Evolutionary conservation across 2,888 invertebrate species (phyloP), one percentile per base, ranked within the genome.

Genomic region (Temnothorax rugatulus): DNA sequence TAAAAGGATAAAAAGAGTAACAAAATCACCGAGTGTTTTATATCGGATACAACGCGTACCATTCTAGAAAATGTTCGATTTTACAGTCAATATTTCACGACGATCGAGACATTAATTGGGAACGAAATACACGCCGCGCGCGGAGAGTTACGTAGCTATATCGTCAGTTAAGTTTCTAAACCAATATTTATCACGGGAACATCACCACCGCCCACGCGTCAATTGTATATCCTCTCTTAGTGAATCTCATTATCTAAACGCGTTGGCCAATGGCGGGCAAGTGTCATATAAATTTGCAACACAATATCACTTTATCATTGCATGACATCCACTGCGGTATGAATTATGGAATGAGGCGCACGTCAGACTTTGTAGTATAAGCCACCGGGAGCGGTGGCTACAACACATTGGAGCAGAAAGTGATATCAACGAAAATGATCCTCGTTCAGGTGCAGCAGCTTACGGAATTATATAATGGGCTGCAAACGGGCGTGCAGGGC

Each of bases 261-360:
- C 87, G 83, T 89, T 61, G 87, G 71, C 82, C 79, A 85, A 61
- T 76, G 83, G 86, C 83, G 54, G 84, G 76, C 79, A 66, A 81
- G 85, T 85, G 85, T 87, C 86, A 84, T 90, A 90, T 90, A 90
- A 90, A 90, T 90, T 90, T 88, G 83, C 89, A 88, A 88, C 89
- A 88, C 87, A 90, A 90, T 90, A 89, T 90, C 90, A 85, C 89
- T 90, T 90, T 87, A 90, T 90, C 90, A 90, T 89, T 79, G 87
- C 83, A 75, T 77, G 90, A 88, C 90, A 76, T 76, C 79, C 81
- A 47, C 66, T 41, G 52, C 68, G 76, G 57, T 76, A 82, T 87
- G 90, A 89, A 86, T 90, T 90, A 90, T 89, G 86, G 84, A 79
- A 75, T 59, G 86, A 75, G 82, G 81, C 63, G 18, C 74, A 84